Conservation (phyloP, 2,113 vertebrate species). For the Centropus bengalensis region DNA sequence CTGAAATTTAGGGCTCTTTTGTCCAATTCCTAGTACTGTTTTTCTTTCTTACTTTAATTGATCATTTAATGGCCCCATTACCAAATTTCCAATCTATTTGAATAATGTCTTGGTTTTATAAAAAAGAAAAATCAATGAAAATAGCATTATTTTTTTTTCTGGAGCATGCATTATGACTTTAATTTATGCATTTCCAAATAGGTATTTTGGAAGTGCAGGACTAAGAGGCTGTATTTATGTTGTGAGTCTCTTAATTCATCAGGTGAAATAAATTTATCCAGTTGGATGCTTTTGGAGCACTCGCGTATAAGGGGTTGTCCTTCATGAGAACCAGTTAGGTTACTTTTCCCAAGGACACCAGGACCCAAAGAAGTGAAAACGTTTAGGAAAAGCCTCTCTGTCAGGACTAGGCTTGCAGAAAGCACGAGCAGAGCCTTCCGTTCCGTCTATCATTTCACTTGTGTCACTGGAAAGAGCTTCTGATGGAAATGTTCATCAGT, state of each 20-base stretch:
- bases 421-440: background rate
- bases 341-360: background rate
- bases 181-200: background rate
- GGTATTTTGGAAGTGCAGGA: background rate
- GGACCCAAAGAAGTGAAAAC: background rate
- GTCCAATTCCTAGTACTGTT: background rate
- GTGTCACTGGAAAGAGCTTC: background rate
- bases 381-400: background rate
- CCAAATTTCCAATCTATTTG: background rate
- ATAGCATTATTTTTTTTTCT: background rate
- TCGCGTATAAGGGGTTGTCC: background rate
- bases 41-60: background rate
- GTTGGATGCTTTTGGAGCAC: background rate
- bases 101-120: background rate
- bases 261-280: background rate
- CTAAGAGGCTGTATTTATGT: background rate
- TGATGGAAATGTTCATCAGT: background rate
- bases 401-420: background rate
- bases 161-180: background rate
- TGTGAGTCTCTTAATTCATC: background rate
- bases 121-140: background rate
- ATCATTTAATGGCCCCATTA: background rate
- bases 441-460: background rate
- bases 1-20: background rate
- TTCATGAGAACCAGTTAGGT: background rate